phyloP scores from a whole-genome alignment of 2,113 vertebrate genomes.

The Nanorana parkeri region DNA sequence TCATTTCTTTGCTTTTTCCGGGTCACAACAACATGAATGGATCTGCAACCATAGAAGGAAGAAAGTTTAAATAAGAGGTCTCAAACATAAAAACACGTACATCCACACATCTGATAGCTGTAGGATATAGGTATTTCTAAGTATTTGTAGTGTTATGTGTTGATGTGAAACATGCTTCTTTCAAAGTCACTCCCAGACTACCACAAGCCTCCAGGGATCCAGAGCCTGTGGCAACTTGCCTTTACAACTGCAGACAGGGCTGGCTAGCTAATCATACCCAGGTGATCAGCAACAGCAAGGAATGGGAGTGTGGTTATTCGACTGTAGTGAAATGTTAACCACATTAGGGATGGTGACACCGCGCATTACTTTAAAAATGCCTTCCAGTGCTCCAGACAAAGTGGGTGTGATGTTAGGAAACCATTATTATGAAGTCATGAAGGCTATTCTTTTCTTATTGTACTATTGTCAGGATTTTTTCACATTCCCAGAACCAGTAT shows the following conservation, averaged over 20 bases:
- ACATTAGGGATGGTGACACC: conserved; percentile 14
- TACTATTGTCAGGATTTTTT: too few species aligned
- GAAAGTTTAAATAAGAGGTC: conserved; percentile 14
- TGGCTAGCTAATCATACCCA: conserved; percentile 27
- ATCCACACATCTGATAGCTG: too few species aligned
- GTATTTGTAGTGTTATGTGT: too few species aligned
- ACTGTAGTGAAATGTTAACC: conserved; percentile 2
- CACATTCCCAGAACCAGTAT: too few species aligned
- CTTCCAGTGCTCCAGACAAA: conserved; percentile 3
- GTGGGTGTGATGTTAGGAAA: background rate
- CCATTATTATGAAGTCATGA: background rate
- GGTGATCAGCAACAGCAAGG: conserved; percentile 29
- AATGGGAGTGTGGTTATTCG: background rate
- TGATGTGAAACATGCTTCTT: background rate
- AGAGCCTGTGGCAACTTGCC: conserved; percentile 13
- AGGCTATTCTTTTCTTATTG: too few species aligned
- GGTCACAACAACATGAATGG: conserved; percentile 86
- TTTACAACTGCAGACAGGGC: background rate
- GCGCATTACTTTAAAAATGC: conserved; percentile 6
- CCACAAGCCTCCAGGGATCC: conserved; percentile 32
- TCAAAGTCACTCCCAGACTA: background rate
- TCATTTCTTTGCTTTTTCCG: conserved; percentile 80
- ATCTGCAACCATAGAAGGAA: conserved; percentile 72
- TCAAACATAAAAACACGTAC: too few species aligned
- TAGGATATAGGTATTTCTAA: too few species aligned